Evolutionary conservation across 2,113 vertebrate species (phyloP).

Genomic region (Cyprinus carpio): DNA sequence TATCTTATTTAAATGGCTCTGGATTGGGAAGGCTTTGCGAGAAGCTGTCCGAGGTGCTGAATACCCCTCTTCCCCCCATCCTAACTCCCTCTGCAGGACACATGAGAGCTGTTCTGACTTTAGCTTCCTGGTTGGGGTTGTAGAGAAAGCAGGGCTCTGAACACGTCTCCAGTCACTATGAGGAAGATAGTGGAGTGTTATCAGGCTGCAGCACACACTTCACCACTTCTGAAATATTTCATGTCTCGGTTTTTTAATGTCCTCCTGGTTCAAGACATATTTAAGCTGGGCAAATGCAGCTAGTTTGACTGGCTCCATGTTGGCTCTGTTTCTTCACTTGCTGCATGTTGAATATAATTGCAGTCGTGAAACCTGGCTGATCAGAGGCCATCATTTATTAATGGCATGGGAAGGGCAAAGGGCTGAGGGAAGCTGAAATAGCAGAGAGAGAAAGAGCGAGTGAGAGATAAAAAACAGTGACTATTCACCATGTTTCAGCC

Average conservation of each 20-base stretch:
- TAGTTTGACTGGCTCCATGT: slow-evolving; percentile 32
- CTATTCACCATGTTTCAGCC: slow-evolving; percentile 52
- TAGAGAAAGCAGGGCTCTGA: slow-evolving; percentile 6
- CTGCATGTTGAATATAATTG: slow-evolving; percentile 60
- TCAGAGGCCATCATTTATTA: slow-evolving; percentile 68
- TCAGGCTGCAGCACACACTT: slow-evolving; percentile 47
- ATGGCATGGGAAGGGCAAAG: slow-evolving; percentile 52
- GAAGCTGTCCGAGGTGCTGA: slow-evolving; percentile 44
- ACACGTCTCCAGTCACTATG: slow-evolving; percentile 40
- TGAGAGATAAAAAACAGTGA: slow-evolving; percentile 12
- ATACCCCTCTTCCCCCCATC: neutral
- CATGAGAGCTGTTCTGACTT: slow-evolving; percentile 28
- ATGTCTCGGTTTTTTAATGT: slow-evolving; percentile 29
- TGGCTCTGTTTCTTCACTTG: slow-evolving; percentile 44
- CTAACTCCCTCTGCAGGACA: neutral
- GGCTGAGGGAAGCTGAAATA: slow-evolving; percentile 53
- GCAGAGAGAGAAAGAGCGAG: slow-evolving; percentile 23
- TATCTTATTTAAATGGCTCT: neutral
- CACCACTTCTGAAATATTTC: slow-evolving; percentile 49
- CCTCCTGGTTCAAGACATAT: slow-evolving; percentile 53
- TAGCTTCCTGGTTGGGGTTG: neutral
- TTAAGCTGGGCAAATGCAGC: neutral
- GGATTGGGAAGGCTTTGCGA: slow-evolving; percentile 10
- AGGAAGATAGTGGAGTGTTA: slow-evolving; percentile 51
- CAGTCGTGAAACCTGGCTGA: slow-evolving; percentile 63